phyloP scores from a whole-genome alignment of 2,888 invertebrate genomes.

The Omphaloscelis lunosa region DNA sequence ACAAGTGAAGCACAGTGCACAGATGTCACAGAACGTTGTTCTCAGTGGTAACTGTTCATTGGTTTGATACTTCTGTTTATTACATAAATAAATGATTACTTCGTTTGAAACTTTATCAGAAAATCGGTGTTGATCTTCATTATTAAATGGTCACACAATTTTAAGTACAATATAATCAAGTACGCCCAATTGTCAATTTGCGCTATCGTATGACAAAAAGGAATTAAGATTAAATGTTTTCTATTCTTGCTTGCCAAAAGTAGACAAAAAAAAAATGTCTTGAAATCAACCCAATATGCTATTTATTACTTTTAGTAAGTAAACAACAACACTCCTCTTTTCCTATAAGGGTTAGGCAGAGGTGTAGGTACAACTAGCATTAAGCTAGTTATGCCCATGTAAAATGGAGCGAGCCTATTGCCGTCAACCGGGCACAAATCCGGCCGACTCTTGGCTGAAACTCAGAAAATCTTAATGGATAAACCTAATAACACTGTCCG shows the following conservation, averaged over 20 bases:
- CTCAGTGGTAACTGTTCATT: constrained; percentile 21
- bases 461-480: not conserved
- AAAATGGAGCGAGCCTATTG: not conserved
- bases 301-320: constrained; percentile 7
- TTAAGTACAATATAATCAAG: constrained; percentile 11
- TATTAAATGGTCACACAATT: not conserved
- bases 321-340: not conserved
- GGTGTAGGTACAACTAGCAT: not conserved
- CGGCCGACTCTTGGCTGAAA: not conserved
- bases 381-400: not conserved
- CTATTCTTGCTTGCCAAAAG: not conserved
- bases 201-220: not conserved
- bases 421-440: not conserved
- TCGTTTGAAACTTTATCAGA: constrained; percentile 7
- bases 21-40: constrained; percentile 39
- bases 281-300: constrained; percentile 9
- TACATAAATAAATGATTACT: constrained; percentile 17
- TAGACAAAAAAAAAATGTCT: constrained; percentile 4
- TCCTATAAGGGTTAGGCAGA: too few relatives aligned
- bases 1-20: constrained; percentile 57
- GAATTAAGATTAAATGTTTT: constrained; percentile 3
- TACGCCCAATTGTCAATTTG: constrained; percentile 21
- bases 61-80: constrained; percentile 11
- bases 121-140: constrained; percentile 13
- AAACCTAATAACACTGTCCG: not conserved